Conservation (phyloP, 2,888 invertebrate genomes). For the Augiades crinisus region DNA sequence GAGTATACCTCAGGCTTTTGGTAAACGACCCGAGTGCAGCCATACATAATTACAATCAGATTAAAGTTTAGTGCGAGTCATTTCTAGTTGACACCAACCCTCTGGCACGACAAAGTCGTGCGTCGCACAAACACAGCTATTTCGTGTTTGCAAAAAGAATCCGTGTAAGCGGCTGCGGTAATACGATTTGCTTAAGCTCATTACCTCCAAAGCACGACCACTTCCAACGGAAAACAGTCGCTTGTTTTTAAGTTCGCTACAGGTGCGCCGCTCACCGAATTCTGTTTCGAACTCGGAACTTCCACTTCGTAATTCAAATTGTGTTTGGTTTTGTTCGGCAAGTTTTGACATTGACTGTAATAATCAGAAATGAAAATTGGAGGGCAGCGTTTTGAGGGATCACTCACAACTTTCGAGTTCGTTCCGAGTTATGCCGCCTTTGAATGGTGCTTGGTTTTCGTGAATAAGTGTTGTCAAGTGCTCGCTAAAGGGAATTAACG, state of each 20-base stretch:
- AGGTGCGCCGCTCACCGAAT: conserved; percentile 14
- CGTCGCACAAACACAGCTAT: conserved; percentile 24
- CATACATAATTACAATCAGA: too few relatives aligned
- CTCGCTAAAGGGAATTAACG: conserved; percentile 4
- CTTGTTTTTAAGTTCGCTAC: conserved; percentile 23
- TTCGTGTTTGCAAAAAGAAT: conserved; percentile 30
- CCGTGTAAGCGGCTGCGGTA: conserved; percentile 33
- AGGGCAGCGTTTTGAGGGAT: conserved; percentile 18
- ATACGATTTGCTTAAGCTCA: conserved; percentile 42
- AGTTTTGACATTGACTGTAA: conserved; percentile 26
- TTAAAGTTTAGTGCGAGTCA: too few relatives aligned
- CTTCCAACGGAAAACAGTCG: conserved; percentile 11
- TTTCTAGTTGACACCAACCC: background rate
- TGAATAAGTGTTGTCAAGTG: conserved; percentile 11
- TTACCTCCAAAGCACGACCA: conserved; percentile 33
- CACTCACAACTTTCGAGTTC: conserved; percentile 19
- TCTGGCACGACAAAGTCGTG: conserved; percentile 17
- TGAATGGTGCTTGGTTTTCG: background rate
- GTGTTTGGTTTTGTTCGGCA: conserved; percentile 27
- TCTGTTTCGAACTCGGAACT: conserved; percentile 12
- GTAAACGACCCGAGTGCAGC: too few relatives aligned
- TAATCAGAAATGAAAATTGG: conserved; percentile 25
- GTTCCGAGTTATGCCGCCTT: background rate
- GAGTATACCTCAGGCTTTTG: too few relatives aligned
- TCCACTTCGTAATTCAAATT: conserved; percentile 24